Evolutionary conservation across 2,113 vertebrate species (phyloP), one percentile per base, ranked within the genome.

Genomic region (Podiceps cristatus): DNA sequence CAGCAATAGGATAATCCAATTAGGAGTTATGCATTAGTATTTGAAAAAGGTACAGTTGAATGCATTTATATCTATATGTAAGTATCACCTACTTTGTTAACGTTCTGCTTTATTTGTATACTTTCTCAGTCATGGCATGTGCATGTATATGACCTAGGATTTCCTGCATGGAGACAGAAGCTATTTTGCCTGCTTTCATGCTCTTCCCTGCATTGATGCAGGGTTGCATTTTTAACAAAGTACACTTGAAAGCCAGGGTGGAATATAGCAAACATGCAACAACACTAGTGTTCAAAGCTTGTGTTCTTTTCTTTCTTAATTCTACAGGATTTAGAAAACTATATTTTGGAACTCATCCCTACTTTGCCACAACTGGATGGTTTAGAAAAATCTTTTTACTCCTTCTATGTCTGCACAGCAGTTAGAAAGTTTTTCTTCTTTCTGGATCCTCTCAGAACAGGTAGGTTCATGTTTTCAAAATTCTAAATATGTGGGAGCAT

Each of bases 351-450:
- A 96, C 98, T 99, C 82, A 99, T 99, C 74, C 99, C 99, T 64
- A 99, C 99, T 81, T 98, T 99, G 91, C 99, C 99, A 91, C 99
- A 99, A 72, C 97, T 99, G 93, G 99, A 99, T 75, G 99, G 99
- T 40, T 97, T 99, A 96, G 99, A 99, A 98, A 99, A 99, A 96
- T 99, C 99, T 42, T 99, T 99, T 98, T 99, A 99, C 64, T 99
- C 99, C 3, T 99, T 99, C 94, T 99, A 99, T 72, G 99, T 99
- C 88, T 99, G 99, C 98, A 99, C 99, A 19, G 99, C 99, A 28
- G 99, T 99, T 84, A 99, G 99, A 76, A 99, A 99, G 92, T 99
- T 99, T 94, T 99, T 99, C 94, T 99, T 99, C 96, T 99, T 99
- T 96, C 98, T 99, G 67, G 99, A 99, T 97, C 99, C 99, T 52